These are phyloP conservation scores for Callionymus lyra DNA, from an alignment of 2,113 vertebrate species.

Conservation along the genomic window DNA sequence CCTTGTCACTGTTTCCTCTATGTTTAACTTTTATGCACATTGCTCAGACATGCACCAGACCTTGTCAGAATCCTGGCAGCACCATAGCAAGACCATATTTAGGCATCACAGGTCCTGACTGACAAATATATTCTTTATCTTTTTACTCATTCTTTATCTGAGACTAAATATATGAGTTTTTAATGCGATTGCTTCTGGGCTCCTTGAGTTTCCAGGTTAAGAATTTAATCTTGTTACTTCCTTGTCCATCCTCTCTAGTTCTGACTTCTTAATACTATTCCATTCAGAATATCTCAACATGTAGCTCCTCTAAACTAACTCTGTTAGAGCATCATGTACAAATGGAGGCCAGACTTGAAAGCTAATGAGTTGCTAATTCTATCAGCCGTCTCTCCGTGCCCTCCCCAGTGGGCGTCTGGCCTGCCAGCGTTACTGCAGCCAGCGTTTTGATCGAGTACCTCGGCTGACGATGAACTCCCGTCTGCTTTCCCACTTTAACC, in stretches of 20 bases:
- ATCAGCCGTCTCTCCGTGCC: conserved; percentile 30
- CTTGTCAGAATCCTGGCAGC: conserved; percentile 40
- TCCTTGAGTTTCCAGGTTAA: no score
- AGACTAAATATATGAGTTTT: no score
- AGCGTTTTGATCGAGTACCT: conserved; percentile 44
- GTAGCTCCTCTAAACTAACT: no score
- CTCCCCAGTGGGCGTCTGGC: conserved; percentile 27
- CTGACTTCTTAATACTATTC: conserved; percentile 35
- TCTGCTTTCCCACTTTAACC: conserved; percentile 35
- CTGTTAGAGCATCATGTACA: conserved; percentile 1
- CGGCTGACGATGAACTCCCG: conserved; percentile 35
- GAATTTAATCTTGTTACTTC: no score
- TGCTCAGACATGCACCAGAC: conserved; percentile 45
- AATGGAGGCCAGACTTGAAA: conserved; percentile 36
- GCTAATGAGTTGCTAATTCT: conserved; percentile 62
- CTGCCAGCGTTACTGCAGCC: conserved; percentile 19
- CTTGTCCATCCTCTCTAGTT: no score
- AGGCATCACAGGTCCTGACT: conserved; percentile 49
- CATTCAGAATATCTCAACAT: conserved; percentile 9
- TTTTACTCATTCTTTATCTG: no score
- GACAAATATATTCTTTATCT: conserved; percentile 26
- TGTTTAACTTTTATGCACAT: conserved; percentile 50
- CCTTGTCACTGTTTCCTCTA: conserved; percentile 40
- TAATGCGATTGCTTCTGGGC: no score
- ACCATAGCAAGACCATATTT: conserved; percentile 57